Conservation (phyloP, 2,888 invertebrate genomes). For the Pyrochroa serraticornis region DNA sequence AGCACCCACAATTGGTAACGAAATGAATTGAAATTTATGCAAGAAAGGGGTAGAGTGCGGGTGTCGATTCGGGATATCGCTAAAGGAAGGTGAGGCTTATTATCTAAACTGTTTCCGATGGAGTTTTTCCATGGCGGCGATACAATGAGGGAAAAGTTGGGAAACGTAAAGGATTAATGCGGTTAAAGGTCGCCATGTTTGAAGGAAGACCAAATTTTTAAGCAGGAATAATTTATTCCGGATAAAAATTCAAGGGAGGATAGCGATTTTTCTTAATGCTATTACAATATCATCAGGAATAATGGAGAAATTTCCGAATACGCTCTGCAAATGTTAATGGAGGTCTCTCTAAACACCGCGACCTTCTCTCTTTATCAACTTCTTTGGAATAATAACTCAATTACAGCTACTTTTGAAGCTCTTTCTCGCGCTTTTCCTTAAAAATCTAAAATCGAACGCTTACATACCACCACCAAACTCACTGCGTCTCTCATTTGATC, state of each 20-base stretch:
- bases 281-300: slow-evolving; percentile 6
- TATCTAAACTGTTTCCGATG: slow-evolving; percentile 5
- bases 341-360: no score
- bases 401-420: neutral
- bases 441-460: no score
- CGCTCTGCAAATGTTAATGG: no score
- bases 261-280: slow-evolving; percentile 2
- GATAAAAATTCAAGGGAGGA: slow-evolving; percentile 1
- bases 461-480: no score
- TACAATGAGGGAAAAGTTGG: slow-evolving; percentile 22
- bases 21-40: slow-evolving; percentile 47
- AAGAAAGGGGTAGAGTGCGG: slow-evolving; percentile 11
- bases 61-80: slow-evolving; percentile 6
- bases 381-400: no score
- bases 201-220: neutral
- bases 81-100: slow-evolving; percentile 14
- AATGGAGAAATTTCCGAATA: neutral
- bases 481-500: no score
- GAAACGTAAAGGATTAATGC: slow-evolving; percentile 17
- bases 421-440: neutral
- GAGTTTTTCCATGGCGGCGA: slow-evolving; percentile 18
- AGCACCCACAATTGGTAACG: slow-evolving; percentile 37
- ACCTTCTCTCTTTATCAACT: no score
- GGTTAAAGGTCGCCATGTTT: neutral
- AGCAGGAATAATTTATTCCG: slow-evolving; percentile 1